phyloP scores from a whole-genome alignment of 2,113 vertebrate species.

The Sus scrofa region T2T-Sscrofa CM000816.6:33669001-33669500 shows the following conservation, averaged over 20 bases:
- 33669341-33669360: neutral
- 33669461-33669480: constrained; percentile 6
- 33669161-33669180: neutral
- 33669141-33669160: neutral
- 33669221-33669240: neutral
- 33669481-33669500: neutral
- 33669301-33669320: neutral
- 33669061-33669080: constrained; percentile 18
- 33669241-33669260: neutral
- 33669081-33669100: neutral
- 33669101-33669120: neutral
- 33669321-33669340: neutral
- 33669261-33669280: neutral
- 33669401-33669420: constrained; percentile 32
- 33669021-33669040: constrained; percentile 30
- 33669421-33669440: neutral
- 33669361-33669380: neutral
- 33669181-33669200: neutral
- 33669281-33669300: neutral
- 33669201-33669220: neutral
- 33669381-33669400: neutral
- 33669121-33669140: constrained; percentile 40
- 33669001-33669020: constrained; percentile 27
- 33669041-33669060: neutral
- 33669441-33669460: constrained; percentile 41